These are phyloP conservation scores for Melanchra persicariae DNA, from an alignment of 2,888 invertebrate genomes.

Conservation along the genomic window DNA sequence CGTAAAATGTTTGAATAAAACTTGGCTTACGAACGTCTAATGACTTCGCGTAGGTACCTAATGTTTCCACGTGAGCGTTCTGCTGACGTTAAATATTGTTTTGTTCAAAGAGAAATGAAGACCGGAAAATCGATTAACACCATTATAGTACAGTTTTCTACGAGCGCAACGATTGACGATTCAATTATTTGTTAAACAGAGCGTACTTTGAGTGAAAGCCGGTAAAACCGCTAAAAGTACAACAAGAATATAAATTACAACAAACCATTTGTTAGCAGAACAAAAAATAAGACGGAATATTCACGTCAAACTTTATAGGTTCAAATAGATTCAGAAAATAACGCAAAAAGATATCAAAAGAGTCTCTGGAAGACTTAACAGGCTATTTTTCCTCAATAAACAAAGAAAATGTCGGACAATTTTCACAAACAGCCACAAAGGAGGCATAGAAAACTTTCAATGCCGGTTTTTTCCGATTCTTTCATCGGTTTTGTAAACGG, in stretches of 20 bases:
- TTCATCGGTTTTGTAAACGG: constrained; percentile 83
- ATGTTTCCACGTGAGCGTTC: neutral
- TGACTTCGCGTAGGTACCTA: constrained; percentile 1
- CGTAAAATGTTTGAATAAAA: constrained; percentile 22
- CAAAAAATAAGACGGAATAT: constrained; percentile 42
- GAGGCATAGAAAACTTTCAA: constrained; percentile 80
- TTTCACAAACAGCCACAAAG: constrained; percentile 80
- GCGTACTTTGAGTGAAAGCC: constrained; percentile 41
- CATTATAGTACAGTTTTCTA: constrained; percentile 27
- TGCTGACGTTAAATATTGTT: neutral
- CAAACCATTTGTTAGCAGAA: constrained; percentile 20
- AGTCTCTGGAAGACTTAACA: constrained; percentile 55
- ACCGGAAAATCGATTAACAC: constrained; percentile 30
- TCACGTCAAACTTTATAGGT: constrained; percentile 42
- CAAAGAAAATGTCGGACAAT: constrained; percentile 76
- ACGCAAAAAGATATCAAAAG: constrained; percentile 48
- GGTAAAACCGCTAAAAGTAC: constrained; percentile 35
- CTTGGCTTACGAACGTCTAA: constrained; percentile 10
- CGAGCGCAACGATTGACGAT: constrained; percentile 25
- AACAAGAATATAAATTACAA: constrained; percentile 31
- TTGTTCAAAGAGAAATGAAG: constrained; percentile 4
- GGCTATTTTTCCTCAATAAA: constrained; percentile 71
- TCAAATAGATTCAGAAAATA: constrained; percentile 54
- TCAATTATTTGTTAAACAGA: constrained; percentile 40
- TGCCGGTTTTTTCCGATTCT: constrained; percentile 79